Evolutionary conservation across 2,113 vertebrate genomes (phyloP).

Genomic region (Gymnobelideus leadbeateri): DNA sequence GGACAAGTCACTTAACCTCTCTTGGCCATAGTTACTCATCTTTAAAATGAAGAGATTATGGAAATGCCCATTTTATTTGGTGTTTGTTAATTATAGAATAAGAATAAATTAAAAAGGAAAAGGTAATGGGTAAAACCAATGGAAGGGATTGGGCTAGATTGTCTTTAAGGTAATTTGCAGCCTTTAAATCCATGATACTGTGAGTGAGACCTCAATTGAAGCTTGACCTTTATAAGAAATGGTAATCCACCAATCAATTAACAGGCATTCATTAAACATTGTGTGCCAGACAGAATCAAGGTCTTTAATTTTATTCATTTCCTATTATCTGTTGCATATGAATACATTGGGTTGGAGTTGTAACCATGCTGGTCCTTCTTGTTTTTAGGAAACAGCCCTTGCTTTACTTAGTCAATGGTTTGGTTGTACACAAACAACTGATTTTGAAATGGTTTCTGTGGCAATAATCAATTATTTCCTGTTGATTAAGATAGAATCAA

Average conservation of each 20-base stretch:
- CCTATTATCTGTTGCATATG: neutral
- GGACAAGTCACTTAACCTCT: neutral
- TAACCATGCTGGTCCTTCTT: too few species aligned
- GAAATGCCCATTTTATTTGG: neutral
- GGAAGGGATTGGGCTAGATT: too few species aligned
- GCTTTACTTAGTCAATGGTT: neutral
- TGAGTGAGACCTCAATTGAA: neutral
- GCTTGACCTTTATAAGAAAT: neutral
- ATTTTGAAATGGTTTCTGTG: neutral
- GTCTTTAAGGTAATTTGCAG: too few species aligned
- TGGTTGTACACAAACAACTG: neutral
- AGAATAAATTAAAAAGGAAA: too few species aligned
- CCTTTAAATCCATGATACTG: too few species aligned
- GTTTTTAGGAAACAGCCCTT: neutral
- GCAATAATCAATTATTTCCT: neutral
- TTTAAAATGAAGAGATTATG: neutral
- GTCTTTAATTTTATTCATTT: neutral
- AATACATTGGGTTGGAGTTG: neutral
- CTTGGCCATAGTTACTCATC: neutral
- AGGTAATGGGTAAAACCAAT: too few species aligned
- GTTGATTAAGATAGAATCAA: neutral
- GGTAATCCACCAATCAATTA: neutral
- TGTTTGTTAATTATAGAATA: too few species aligned
- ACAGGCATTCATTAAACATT: neutral
- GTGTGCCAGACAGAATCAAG: neutral